Conservation (phyloP, 2,888 invertebrate genomes). For the Napeogenes sylphis region DNA sequence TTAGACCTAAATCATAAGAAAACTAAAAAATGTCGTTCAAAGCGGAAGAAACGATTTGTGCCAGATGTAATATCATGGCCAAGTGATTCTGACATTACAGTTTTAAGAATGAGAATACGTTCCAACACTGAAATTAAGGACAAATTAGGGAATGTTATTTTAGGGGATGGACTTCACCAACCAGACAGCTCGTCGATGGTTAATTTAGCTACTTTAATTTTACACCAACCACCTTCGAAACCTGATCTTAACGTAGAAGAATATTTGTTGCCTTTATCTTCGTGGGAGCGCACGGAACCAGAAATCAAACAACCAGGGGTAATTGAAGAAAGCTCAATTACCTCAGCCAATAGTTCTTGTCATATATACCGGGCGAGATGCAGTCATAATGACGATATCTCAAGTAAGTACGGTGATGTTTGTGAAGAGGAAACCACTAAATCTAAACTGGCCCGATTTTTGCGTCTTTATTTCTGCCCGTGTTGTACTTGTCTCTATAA, state of each 20-base stretch:
- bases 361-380: slow-evolving; percentile 10
- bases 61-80: slow-evolving; percentile 69
- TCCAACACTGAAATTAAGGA: slow-evolving; percentile 61
- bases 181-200: slow-evolving; percentile 78
- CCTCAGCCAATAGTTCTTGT: slow-evolving; percentile 9
- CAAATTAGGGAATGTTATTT: slow-evolving; percentile 62
- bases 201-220: slow-evolving; percentile 76
- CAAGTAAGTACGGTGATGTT: slow-evolving; percentile 40
- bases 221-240: slow-evolving; percentile 58
- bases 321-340: slow-evolving; percentile 3
- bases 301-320: slow-evolving; percentile 33
- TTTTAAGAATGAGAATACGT: slow-evolving; percentile 70
- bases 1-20: slow-evolving; percentile 41
- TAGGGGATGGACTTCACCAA: slow-evolving; percentile 77
- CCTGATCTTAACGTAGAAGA: slow-evolving; percentile 62
- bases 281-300: slow-evolving; percentile 69
- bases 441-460: slow-evolving; percentile 61
- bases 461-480: slow-evolving; percentile 67
- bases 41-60: slow-evolving; percentile 46
- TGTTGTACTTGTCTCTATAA: slow-evolving; percentile 68
- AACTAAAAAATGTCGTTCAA: slow-evolving; percentile 43
- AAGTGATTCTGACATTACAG: slow-evolving; percentile 79
- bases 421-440: slow-evolving; percentile 44
- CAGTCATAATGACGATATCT: slow-evolving; percentile 14
- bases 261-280: slow-evolving; percentile 75